Conservation (phyloP, 2,888 invertebrate species). For the Drosophila borealis region DNA sequence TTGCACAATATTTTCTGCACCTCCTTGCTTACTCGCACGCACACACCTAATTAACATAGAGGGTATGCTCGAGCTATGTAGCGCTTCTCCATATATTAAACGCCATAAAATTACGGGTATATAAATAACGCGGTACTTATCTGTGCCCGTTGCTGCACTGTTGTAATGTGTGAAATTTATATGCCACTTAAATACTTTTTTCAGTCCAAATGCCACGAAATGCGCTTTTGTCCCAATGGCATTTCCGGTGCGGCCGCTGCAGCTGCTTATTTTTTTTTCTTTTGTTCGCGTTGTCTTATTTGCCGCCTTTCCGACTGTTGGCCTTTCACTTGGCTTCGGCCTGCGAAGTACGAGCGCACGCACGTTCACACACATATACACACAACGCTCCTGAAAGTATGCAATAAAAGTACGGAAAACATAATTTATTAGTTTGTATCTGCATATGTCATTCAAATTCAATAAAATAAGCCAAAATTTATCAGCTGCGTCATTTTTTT, state of each 20-base stretch:
- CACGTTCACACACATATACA: constrained; percentile 1
- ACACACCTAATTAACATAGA: constrained; percentile 51
- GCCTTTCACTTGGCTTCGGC: constrained; percentile 38
- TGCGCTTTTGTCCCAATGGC: constrained; percentile 28
- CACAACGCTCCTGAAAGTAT: constrained; percentile 28
- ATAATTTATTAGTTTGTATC: constrained; percentile 52
- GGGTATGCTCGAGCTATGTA: constrained; percentile 15
- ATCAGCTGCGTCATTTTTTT: not conserved
- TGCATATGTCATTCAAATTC: constrained; percentile 10
- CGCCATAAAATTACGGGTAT: constrained; percentile 28
- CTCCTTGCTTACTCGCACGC: constrained; percentile 31
- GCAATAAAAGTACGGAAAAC: constrained; percentile 53
- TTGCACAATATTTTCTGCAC: constrained; percentile 24
- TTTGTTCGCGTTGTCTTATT: constrained; percentile 13
- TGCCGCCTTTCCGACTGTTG: constrained; percentile 30
- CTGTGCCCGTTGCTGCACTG: constrained; percentile 12
- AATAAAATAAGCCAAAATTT: not conserved
- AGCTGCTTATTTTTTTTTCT: constrained; percentile 14
- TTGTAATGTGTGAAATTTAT: constrained; percentile 55
- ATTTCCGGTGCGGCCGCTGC: constrained; percentile 22
- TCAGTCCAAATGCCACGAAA: constrained; percentile 46
- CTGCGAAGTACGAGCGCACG: constrained; percentile 10
- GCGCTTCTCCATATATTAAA: constrained; percentile 10
- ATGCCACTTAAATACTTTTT: constrained; percentile 58
- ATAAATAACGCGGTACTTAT: constrained; percentile 52